Evolutionary conservation across 53 echinoderm and acorn worm species (phyloP).

Genomic region (Echinarachnius parma): DNA sequence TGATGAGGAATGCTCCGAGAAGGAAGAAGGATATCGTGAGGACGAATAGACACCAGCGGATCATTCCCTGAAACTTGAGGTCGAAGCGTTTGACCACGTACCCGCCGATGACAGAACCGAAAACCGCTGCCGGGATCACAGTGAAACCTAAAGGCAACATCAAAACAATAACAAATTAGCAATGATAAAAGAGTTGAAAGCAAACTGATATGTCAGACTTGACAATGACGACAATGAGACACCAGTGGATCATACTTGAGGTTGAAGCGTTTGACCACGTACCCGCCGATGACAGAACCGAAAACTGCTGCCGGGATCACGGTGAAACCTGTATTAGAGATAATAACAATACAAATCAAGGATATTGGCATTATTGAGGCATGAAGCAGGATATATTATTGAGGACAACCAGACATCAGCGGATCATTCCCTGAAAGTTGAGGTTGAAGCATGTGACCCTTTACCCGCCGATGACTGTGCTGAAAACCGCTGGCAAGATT

Average conservation of each 20-base stretch:
- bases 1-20: constrained; percentile 74
- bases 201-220: too few relatives aligned
- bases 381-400: too few relatives aligned
- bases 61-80: constrained; percentile 83
- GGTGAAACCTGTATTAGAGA: constrained; percentile 85
- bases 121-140: constrained; percentile 87
- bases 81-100: constrained; percentile 86
- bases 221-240: constrained; percentile 58
- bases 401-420: constrained; percentile 70
- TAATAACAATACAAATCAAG: too few relatives aligned
- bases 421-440: constrained; percentile 82
- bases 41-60: constrained; percentile 72
- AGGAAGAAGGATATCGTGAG: constrained; percentile 73
- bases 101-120: constrained; percentile 85
- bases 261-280: constrained; percentile 81
- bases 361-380: too few relatives aligned
- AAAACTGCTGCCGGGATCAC: constrained; percentile 91
- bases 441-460: constrained; percentile 82
- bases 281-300: constrained; percentile 87
- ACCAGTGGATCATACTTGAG: constrained; percentile 87
- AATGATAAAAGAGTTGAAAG: neutral
- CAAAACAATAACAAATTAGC: neutral
- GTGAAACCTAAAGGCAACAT: constrained; percentile 61
- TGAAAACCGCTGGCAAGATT: constrained; percentile 84
- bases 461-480: constrained; percentile 86